Percentiles rank a stretch among this genome's conserved stretches.
Conservation (phyloP, 1,140 invertebrate species). For the Trichonephila inaurata region DNA sequence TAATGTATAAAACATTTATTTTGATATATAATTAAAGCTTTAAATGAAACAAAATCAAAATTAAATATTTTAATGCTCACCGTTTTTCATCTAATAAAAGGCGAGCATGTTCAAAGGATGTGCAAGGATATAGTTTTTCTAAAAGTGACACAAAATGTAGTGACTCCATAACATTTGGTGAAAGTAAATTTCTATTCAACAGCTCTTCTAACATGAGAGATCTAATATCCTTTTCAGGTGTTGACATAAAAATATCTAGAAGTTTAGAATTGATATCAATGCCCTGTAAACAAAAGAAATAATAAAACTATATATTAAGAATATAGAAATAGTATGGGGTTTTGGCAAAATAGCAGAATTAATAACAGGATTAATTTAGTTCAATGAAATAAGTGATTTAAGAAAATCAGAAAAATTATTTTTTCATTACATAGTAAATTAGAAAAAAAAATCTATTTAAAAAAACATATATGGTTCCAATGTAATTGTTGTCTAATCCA, state of each 20-base stretch:
- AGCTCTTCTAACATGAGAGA: constrained; percentile 27
- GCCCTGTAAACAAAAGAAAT: constrained; percentile 38
- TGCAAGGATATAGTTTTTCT: constrained; percentile 68
- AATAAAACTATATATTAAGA: too few relatives aligned
- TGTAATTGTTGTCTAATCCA: too few relatives aligned
- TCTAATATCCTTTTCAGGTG: constrained; percentile 68
- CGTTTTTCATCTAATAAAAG: constrained; percentile 63
- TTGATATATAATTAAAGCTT: not conserved
- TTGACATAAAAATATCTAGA: constrained; percentile 58
- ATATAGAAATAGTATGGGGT: too few relatives aligned
- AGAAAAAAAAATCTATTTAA: too few relatives aligned
- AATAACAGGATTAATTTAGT: too few relatives aligned
- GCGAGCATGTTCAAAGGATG: constrained; percentile 69
- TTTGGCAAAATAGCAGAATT: too few relatives aligned
- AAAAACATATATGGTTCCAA: too few relatives aligned
- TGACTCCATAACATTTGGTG: not conserved
- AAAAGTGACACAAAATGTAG: constrained; percentile 55
- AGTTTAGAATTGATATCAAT: constrained; percentile 54
- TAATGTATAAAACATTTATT: too few relatives aligned
- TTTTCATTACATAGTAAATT: too few relatives aligned
- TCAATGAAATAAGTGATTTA: too few relatives aligned
- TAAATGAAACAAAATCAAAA: not conserved
- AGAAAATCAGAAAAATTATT: too few relatives aligned
- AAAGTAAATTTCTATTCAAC: constrained; percentile 27
- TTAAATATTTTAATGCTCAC: constrained; percentile 13